A percentile compares a stretch with the other conserved stretches of the same genome.
phyloP scores from a whole-genome alignment of 2,113 vertebrate species.

The Mormyrus iriodes region DNA sequence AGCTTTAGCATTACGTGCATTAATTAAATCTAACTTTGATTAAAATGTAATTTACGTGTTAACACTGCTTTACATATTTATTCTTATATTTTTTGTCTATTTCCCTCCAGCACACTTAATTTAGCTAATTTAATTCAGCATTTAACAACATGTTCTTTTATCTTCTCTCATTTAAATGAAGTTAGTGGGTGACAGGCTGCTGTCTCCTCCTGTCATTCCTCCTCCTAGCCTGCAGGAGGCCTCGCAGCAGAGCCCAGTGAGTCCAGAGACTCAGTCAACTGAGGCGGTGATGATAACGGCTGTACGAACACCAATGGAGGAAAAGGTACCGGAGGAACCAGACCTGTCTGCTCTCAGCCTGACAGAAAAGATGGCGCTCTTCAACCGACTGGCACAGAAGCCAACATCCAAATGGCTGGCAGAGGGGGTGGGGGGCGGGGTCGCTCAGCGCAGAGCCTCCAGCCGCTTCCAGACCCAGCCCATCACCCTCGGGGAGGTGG shows the following conservation, averaged over 20 bases:
- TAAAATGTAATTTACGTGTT: background rate
- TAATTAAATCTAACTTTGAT: background rate
- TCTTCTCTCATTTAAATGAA: background rate
- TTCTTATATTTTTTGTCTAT: background rate
- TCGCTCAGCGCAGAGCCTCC: constrained; percentile 75
- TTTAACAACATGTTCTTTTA: background rate
- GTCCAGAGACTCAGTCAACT: constrained; percentile 58
- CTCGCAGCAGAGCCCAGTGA: constrained; percentile 62
- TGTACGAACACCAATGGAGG: constrained; percentile 45
- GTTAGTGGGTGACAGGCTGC: background rate
- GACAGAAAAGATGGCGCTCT: constrained; percentile 96
- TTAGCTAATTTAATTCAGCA: background rate
- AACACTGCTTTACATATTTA: background rate
- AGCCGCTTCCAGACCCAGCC: constrained; percentile 92
- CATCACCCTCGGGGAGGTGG: constrained; percentile 88
- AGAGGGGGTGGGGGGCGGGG: constrained; percentile 51
- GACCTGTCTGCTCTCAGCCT: constrained; percentile 85
- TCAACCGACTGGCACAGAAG: constrained; percentile 77
- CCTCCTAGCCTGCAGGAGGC: constrained; percentile 44
- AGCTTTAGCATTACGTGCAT: background rate
- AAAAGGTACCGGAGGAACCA: constrained; percentile 66
- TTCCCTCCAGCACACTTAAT: background rate
- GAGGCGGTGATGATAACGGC: constrained; percentile 33
- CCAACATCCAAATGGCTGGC: constrained; percentile 59
- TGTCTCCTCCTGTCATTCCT: background rate